Percentiles rank a stretch among this genome's conserved stretches.
phyloP scores from a whole-genome alignment of 2,113 vertebrate genomes.

The Pipra filicauda region DNA sequence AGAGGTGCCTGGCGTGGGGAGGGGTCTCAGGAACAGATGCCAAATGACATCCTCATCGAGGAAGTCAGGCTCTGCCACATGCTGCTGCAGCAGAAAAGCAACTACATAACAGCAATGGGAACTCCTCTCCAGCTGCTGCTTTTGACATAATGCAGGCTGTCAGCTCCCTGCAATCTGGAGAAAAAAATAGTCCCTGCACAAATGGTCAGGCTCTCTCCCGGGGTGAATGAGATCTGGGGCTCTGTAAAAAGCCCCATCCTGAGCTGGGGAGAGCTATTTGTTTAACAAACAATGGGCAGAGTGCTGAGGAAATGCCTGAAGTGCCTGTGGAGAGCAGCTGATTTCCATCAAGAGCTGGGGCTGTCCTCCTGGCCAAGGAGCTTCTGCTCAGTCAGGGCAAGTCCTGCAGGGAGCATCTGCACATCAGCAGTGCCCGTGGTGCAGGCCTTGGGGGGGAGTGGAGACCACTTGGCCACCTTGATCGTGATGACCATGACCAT shows the following conservation, averaged over 20 bases:
- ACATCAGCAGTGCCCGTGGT: rapidly evolving
- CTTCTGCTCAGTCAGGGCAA: not conserved
- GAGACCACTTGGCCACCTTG: not conserved
- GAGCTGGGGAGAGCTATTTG: not conserved
- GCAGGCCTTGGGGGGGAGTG: rapidly evolving
- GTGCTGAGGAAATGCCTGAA: slow-evolving; percentile 3
- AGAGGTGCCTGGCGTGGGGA: not conserved
- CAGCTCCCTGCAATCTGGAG: not conserved
- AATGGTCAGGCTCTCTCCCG: not conserved
- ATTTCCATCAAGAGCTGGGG: not conserved
- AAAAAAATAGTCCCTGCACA: not conserved
- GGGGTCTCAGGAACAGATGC: not conserved
- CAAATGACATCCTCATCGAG: not conserved
- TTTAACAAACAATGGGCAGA: slow-evolving; percentile 15
- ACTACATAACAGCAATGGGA: not conserved
- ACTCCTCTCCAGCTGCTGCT: not conserved
- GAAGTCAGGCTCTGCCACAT: not conserved
- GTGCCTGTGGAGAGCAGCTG: not conserved
- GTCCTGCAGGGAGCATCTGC: not conserved
- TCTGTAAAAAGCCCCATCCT: not conserved
- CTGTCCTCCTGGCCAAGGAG: not conserved
- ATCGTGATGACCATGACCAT: not conserved
- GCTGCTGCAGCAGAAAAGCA: not conserved
- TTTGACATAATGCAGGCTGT: not conserved
- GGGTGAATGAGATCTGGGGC: not conserved